Conservation (phyloP, 2,113 vertebrate genomes). For the Rhinopithecus roxellana region DNA sequence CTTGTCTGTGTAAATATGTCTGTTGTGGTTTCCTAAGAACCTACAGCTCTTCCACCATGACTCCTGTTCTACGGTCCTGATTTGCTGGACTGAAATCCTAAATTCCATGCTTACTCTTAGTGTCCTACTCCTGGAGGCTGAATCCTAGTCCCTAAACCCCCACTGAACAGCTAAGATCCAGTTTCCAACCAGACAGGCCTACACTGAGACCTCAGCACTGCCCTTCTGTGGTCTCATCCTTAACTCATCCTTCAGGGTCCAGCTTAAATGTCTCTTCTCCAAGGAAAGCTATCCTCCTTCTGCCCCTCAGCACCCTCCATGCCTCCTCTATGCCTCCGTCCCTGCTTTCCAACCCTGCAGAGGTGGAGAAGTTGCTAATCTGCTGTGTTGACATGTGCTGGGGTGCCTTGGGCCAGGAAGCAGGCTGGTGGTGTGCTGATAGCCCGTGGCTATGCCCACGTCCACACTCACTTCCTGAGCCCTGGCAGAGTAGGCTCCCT, state of each 20-base stretch:
- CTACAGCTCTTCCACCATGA: neutral
- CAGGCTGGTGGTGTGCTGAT: neutral
- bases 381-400: neutral
- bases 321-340: too few relatives aligned
- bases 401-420: too few relatives aligned
- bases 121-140: neutral
- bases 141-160: neutral
- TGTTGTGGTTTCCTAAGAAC: neutral
- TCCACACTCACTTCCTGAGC: neutral
- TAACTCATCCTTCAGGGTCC: neutral
- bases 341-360: neutral
- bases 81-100: neutral
- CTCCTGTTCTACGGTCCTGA: neutral
- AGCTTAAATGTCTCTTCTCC: neutral
- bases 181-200: neutral
- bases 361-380: neutral
- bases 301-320: neutral
- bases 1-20: neutral
- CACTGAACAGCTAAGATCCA: neutral
- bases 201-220: neutral
- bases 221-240: neutral
- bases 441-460: neutral
- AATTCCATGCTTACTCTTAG: neutral
- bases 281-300: neutral
- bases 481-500: neutral